Evolutionary conservation across 2,113 vertebrate genomes (phyloP).

Genomic region (Percopsis transmontana): DNA sequence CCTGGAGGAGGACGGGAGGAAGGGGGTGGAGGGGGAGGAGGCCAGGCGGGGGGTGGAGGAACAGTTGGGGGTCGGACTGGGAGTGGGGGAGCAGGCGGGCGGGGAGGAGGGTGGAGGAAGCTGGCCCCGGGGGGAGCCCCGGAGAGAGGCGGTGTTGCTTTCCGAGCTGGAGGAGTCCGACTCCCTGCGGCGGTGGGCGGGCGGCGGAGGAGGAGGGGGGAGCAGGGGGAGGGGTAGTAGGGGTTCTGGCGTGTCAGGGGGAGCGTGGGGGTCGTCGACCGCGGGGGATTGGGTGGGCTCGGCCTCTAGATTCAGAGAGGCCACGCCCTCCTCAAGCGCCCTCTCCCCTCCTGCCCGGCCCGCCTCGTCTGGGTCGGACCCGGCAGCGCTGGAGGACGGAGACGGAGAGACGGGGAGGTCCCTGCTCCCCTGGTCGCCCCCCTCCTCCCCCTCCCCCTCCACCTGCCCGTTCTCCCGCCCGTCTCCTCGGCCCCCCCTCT

Average conservation of each 20-base stretch:
- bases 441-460: conserved; percentile 58
- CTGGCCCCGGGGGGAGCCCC: conserved; percentile 50
- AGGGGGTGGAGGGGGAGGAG: conserved; percentile 47
- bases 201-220: conserved; percentile 23
- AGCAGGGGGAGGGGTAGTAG: conserved; percentile 37
- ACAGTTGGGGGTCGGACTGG: conserved; percentile 78
- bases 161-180: conserved; percentile 71
- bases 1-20: conserved; percentile 45
- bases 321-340: conserved; percentile 80
- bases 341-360: conserved; percentile 55
- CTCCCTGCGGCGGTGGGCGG: conserved; percentile 31
- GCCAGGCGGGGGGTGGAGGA: conserved; percentile 17
- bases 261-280: background rate
- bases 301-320: conserved; percentile 77
- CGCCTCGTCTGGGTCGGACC: conserved; percentile 1
- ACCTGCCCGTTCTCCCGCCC: conserved; percentile 61
- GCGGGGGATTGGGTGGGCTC: conserved; percentile 2
- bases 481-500: conserved; percentile 78
- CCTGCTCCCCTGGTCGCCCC: conserved; percentile 43
- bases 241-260: conserved; percentile 32
- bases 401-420: conserved; percentile 18
- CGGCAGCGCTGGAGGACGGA: conserved; percentile 10
- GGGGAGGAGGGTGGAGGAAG: conserved; percentile 20
- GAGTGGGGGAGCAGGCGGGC: conserved; percentile 51
- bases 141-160: conserved; percentile 51